Base-by-base conservation (phyloP, 1,140 invertebrate genomes). In the Trachymyrmex cornetzi region DNA sequence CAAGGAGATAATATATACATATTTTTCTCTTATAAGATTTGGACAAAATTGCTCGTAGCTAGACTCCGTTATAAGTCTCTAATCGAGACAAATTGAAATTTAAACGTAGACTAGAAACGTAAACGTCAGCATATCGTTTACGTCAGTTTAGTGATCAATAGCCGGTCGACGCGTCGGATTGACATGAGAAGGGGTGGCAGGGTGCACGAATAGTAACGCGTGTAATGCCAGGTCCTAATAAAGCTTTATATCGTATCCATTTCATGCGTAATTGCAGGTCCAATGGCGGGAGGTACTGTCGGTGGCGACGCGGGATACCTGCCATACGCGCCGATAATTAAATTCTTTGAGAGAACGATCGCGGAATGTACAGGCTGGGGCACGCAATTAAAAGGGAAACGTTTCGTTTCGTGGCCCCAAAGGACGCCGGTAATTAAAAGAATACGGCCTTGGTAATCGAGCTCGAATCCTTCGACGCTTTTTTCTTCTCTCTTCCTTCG, bases 361-460 rank as follows among this genome's bases (percentile, higher is more conserved):
- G 93, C 90, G 93, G 94, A 95, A 95, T 94, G 94, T 93, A 80
- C 92, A 93, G 93, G 89, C 86, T 84, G 92, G 90, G 91, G 92
- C 92, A 89, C 91, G 94, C 93, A 95, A 95, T 95, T 95, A 94
- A 94, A 95, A 94, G 94, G 93, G 93, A 95, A 94, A 95, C 93
- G 92, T 94, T 95, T 93, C 92, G 92, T 93, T 94, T 94, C 91
- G 90, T 88, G 63, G 91, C 89, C 82, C 90, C 91, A 91, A 92
- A 92, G 91, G 92, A 89, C 93, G 93, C 92, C 77, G 92, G 92
- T 94, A 95, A 95, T 95, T 95, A 95, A 95, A 95, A 95, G 94
- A 95, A 94, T 94, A 95, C 92, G 93, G 93, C 87, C 74, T 80
- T 85, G 91, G 38, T 94, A 94, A 94, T 93, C 93, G 92, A 91